Evolutionary conservation across 1,140 invertebrate genomes (phyloP).

Genomic region (Heliothis virescens): DNA sequence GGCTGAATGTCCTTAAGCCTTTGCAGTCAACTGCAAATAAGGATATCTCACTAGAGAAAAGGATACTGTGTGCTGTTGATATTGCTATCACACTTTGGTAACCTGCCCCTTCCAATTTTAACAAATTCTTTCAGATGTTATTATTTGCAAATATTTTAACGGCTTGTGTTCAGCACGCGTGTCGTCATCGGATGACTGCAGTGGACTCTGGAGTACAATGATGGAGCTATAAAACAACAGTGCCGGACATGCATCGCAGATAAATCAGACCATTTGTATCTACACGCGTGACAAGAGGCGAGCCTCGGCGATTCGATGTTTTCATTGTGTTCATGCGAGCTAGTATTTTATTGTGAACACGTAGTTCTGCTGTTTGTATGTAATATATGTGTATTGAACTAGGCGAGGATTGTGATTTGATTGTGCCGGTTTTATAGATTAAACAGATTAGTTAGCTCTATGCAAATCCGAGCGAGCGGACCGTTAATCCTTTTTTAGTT

Average conservation of each 20-base stretch:
- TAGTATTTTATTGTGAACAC: conserved; percentile 45
- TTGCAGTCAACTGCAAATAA: too few relatives aligned
- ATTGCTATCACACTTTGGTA: background rate
- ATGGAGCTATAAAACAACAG: conserved; percentile 73
- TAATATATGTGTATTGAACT: conserved; percentile 28
- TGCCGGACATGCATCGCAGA: conserved; percentile 66
- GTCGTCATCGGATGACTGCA: conserved; percentile 61
- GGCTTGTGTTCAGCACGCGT: conserved; percentile 40
- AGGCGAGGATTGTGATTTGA: conserved; percentile 24
- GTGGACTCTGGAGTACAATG: conserved; percentile 63
- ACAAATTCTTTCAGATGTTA: conserved; percentile 2
- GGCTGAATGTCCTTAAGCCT: too few relatives aligned
- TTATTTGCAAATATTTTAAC: conserved; percentile 28
- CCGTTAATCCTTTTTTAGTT: conserved; percentile 22
- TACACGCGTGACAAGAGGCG: conserved; percentile 62
- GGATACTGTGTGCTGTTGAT: too few relatives aligned
- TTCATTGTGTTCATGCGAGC: conserved; percentile 63
- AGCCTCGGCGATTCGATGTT: conserved; percentile 68
- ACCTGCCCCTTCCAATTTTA: background rate
- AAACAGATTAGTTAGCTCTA: conserved; percentile 27
- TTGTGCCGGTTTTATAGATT: conserved; percentile 28
- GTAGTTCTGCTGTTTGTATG: conserved; percentile 44
- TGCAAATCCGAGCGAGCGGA: conserved; percentile 21
- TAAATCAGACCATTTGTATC: conserved; percentile 76
- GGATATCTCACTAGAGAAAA: background rate